Percentiles rank a stretch among this genome's conserved stretches.
Evolutionary conservation across 2,888 invertebrate species (phyloP).

Genomic region (Neoscelio sp.): DNA sequence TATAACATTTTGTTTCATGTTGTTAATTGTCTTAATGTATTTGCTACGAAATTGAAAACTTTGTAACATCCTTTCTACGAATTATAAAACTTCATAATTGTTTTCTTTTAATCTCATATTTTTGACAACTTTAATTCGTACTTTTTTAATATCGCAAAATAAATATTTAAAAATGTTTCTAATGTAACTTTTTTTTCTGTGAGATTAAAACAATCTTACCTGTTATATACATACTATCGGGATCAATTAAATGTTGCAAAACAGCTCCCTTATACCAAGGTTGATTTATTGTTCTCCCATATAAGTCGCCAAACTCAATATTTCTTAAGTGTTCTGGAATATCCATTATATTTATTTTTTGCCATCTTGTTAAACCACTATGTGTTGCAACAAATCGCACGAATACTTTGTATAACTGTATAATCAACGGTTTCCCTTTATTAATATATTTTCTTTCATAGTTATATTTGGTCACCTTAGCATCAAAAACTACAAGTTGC

Average conservation of each 20-base stretch:
- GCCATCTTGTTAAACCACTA: slow-evolving; percentile 95
- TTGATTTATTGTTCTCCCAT: slow-evolving; percentile 92
- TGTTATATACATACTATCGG: slow-evolving; percentile 84
- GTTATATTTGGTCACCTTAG: slow-evolving; percentile 87
- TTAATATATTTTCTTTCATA: slow-evolving; percentile 77
- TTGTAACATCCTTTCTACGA: too few relatives aligned
- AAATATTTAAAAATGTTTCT: too few relatives aligned
- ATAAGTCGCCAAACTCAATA: slow-evolving; percentile 90
- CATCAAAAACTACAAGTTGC: slow-evolving; percentile 94
- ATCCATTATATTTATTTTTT: slow-evolving; percentile 79
- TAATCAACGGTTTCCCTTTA: slow-evolving; percentile 78
- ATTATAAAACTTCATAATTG: too few relatives aligned
- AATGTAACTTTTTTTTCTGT: not conserved
- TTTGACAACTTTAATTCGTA: too few relatives aligned
- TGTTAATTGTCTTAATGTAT: too few relatives aligned
- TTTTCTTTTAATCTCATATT: too few relatives aligned
- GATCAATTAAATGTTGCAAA: slow-evolving; percentile 91
- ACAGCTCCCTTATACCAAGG: slow-evolving; percentile 96
- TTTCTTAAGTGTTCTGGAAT: slow-evolving; percentile 81
- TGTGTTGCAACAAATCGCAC: slow-evolving; percentile 94
- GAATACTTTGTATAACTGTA: slow-evolving; percentile 88
- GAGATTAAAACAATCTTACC: slow-evolving; percentile 69
- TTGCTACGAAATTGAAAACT: too few relatives aligned
- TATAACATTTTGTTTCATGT: too few relatives aligned
- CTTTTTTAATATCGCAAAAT: too few relatives aligned